Evolutionary conservation across 2,888 invertebrate genomes (phyloP).

Genomic region (Neoascia interrupta): DNA sequence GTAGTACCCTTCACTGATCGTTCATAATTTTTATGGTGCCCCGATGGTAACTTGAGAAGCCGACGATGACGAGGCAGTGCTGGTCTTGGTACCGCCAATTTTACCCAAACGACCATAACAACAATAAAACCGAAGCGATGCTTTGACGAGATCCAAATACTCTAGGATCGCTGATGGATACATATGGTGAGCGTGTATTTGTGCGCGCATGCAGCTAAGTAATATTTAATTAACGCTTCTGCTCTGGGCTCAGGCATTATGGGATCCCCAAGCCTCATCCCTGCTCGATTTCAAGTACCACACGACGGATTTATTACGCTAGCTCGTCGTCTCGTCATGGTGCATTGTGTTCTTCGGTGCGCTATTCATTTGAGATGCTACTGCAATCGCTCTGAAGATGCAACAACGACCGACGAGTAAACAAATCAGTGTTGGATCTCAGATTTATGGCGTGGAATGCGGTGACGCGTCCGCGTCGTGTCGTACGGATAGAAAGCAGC

Average conservation of each 20-base stretch:
- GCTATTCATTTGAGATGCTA: conserved; percentile 63
- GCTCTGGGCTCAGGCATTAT: too few species aligned
- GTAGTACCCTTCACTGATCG: conserved; percentile 25
- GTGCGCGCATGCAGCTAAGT: conserved; percentile 45
- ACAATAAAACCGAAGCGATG: conserved; percentile 43
- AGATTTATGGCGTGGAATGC: conserved; percentile 43
- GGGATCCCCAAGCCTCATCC: conserved; percentile 13
- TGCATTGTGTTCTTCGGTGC: conserved; percentile 51
- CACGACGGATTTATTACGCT: conserved; percentile 64
- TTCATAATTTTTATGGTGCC: conserved; percentile 38
- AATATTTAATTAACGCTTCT: conserved; percentile 65
- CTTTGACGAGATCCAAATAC: conserved; percentile 30
- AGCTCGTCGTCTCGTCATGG: conserved; percentile 30
- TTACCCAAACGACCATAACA: conserved; percentile 41
- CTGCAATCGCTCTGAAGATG: conserved; percentile 45
- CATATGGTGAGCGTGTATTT: conserved; percentile 23
- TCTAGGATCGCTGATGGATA: conserved; percentile 35
- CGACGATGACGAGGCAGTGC: too few species aligned
- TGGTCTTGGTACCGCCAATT: conserved; percentile 10
- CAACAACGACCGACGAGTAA: conserved; percentile 52
- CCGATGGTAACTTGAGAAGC: conserved; percentile 57
- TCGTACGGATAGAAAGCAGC: neutral
- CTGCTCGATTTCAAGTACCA: conserved; percentile 62
- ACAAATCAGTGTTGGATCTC: conserved; percentile 51
- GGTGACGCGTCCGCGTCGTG: conserved; percentile 39